Evolutionary conservation across 2,797 vertebrate genomes (phyloP).

Genomic region (Pangasius sanitwongsei): DNA sequence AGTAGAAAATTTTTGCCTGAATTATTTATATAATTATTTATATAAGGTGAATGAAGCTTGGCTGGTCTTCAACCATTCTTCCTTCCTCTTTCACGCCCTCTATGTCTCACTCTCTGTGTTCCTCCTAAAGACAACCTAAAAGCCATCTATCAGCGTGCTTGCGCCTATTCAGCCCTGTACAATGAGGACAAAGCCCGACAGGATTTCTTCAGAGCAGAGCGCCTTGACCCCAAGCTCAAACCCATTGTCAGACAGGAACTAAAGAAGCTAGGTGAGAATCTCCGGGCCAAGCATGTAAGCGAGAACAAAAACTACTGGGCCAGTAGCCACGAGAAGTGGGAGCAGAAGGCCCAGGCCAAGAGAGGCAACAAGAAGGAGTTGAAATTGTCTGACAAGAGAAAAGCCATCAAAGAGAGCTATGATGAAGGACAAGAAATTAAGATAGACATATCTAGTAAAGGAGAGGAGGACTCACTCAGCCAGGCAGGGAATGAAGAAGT

Average conservation of each 20-base stretch:
- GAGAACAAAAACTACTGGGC: constrained; percentile 77
- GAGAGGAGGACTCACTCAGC: constrained; percentile 32
- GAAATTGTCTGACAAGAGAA: constrained; percentile 42
- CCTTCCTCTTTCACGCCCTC: constrained; percentile 44
- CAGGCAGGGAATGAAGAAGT: constrained; percentile 39
- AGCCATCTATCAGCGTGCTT: constrained; percentile 74
- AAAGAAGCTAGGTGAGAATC: constrained; percentile 66
- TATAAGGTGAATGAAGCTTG: constrained; percentile 47
- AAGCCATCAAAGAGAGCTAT: constrained; percentile 14
- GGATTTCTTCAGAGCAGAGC: constrained; percentile 69
- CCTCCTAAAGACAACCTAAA: constrained; percentile 72
- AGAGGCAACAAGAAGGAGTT: constrained; percentile 50
- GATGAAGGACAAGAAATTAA: constrained; percentile 42
- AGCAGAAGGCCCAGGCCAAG: constrained; percentile 46
- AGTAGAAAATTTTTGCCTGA: constrained; percentile 6
- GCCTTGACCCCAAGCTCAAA: constrained; percentile 72
- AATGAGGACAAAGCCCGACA: constrained; percentile 68
- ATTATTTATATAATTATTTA: not conserved
- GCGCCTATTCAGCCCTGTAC: constrained; percentile 72
- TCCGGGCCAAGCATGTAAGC: constrained; percentile 59
- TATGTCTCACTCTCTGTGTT: constrained; percentile 17
- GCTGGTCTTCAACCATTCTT: constrained; percentile 49
- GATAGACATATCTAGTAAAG: not conserved
- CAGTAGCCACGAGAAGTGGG: constrained; percentile 65
- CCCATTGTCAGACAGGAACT: constrained; percentile 70